Percentiles rank a stretch among this genome's conserved stretches.
phyloP scores from a whole-genome alignment of 1,140 invertebrate genomes.

The Doryteuthis pealeii region DNA sequence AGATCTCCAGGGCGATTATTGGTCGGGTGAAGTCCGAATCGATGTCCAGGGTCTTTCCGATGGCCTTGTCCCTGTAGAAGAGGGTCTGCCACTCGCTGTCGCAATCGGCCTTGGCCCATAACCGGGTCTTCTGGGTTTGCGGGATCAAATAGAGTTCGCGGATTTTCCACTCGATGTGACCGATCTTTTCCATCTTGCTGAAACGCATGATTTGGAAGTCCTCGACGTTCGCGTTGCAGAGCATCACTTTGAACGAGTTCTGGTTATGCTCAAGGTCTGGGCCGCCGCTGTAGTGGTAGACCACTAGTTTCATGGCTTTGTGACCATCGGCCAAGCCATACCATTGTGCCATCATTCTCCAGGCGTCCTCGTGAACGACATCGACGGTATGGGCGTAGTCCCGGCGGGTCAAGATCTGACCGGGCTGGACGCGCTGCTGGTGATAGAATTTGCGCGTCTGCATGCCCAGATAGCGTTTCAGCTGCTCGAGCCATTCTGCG shows the following conservation, averaged over 20 bases:
- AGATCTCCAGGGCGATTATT: conserved; percentile 44
- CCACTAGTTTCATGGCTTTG: conserved; percentile 50
- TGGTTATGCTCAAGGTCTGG: conserved; percentile 53
- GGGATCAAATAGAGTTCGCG: conserved; percentile 43
- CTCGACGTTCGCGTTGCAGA: conserved; percentile 40
- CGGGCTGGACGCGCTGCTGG: conserved; percentile 43
- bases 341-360: conserved; percentile 52
- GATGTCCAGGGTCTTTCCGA: conserved; percentile 47
- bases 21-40: conserved; percentile 53
- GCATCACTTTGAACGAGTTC: conserved; percentile 53
- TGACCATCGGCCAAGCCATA: conserved; percentile 54
- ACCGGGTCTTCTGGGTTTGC: conserved; percentile 33
- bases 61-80: conserved; percentile 43
- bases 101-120: conserved; percentile 50
- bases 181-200: conserved; percentile 56
- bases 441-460: conserved; percentile 47
- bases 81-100: conserved; percentile 48
- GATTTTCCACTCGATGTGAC: conserved; percentile 49
- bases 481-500: conserved; percentile 53
- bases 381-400: conserved; percentile 54
- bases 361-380: conserved; percentile 54
- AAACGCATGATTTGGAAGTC: conserved; percentile 54
- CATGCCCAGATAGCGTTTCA: conserved; percentile 51
- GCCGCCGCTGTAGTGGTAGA: conserved; percentile 46
- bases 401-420: conserved; percentile 45